phyloP scores from a whole-genome alignment of 2,888 invertebrate genomes.

The Gastracanthus pulcherrimus region DNA sequence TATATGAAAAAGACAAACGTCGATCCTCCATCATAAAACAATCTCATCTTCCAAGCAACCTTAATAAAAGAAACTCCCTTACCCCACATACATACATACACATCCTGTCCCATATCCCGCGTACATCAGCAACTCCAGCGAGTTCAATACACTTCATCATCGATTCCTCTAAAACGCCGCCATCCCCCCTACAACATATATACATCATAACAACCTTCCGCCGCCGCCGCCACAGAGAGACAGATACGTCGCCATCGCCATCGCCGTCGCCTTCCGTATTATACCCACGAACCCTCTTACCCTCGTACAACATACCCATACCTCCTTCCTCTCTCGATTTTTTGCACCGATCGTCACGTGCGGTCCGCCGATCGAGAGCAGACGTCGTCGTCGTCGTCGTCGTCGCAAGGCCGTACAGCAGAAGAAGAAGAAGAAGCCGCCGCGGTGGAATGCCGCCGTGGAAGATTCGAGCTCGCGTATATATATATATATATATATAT shows the following conservation, averaged over 20 bases:
- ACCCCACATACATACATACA: background rate
- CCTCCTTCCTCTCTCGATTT: conserved; percentile 15
- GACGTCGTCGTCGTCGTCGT: conserved; percentile 14
- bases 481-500: too few species aligned
- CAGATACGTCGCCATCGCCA: too few species aligned
- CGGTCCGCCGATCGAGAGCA: conserved; percentile 38
- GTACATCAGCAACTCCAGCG: background rate
- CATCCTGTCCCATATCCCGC: background rate
- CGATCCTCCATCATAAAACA: background rate
- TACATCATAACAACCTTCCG: conserved; percentile 3
- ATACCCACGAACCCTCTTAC: background rate
- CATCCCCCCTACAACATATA: background rate
- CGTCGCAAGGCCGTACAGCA: conserved; percentile 35
- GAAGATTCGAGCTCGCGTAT: too few species aligned
- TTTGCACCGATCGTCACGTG: conserved; percentile 52
- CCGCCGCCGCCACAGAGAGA: conserved; percentile 28
- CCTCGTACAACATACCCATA: background rate
- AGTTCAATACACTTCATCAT: conserved; percentile 30
- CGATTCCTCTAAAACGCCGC: conserved; percentile 25
- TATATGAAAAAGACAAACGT: background rate
- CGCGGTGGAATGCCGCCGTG: background rate
- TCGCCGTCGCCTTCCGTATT: conserved; percentile 51
- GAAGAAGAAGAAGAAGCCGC: conserved; percentile 42
- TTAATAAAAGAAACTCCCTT: conserved; percentile 1
- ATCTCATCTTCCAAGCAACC: background rate